Conservation (phyloP, 2,888 invertebrate genomes). For the Phymatocera aterrima region DNA sequence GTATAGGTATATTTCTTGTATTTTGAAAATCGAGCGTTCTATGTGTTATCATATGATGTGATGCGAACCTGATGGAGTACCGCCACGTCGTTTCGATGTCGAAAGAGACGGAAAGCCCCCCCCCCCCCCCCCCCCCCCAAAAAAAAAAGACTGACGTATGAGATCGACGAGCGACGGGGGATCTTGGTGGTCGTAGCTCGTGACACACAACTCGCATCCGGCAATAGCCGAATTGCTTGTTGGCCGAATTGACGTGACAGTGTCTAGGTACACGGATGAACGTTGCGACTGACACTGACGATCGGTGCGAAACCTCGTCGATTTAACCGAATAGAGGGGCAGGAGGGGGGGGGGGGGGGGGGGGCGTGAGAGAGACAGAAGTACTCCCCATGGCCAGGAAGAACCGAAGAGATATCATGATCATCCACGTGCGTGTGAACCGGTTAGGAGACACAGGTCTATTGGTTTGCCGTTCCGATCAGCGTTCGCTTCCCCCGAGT, state of each 20-base stretch:
- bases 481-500: not conserved
- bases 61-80: no score
- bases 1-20: no score
- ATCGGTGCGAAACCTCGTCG: slow-evolving; percentile 23
- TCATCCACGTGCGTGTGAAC: slow-evolving; percentile 44
- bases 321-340: slow-evolving; percentile 42
- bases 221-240: slow-evolving; percentile 46
- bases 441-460: slow-evolving; percentile 31
- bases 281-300: slow-evolving; percentile 31
- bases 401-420: slow-evolving; percentile 45
- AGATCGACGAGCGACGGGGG: not conserved
- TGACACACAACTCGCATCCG: slow-evolving; percentile 41
- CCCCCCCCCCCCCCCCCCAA: no score
- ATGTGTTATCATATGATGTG: no score
- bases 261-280: slow-evolving; percentile 16
- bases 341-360: slow-evolving; percentile 8
- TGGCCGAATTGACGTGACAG: slow-evolving; percentile 43
- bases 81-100: no score
- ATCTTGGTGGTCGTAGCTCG: not conserved
- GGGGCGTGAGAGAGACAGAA: not conserved
- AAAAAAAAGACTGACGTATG: not conserved
- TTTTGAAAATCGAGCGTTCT: no score
- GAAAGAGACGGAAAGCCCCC: no score
- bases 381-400: slow-evolving; percentile 38
- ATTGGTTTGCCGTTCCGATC: slow-evolving; percentile 38